Evolutionary conservation across 1,140 invertebrate genomes (phyloP), one percentile per base, ranked within the genome.

Genomic region (Brachionus koreanus): DNA sequence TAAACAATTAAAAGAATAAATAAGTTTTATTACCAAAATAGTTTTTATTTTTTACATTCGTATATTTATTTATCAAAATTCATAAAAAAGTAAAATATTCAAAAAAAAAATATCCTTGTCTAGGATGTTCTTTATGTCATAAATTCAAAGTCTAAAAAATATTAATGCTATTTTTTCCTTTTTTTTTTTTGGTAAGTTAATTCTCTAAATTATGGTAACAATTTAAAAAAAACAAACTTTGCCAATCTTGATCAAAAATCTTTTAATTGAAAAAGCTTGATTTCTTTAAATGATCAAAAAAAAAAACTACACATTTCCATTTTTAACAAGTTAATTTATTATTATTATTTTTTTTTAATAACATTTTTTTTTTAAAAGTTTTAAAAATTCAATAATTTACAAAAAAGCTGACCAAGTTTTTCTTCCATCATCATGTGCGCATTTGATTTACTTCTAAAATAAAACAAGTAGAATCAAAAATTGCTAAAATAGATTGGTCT

Each of bases 11-110:
- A 57, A 39, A 37, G 16, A 69, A 69, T 37, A 37, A 19, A 69
- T 37, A 69, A 7, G 33, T 69, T 69, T 69, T 39, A 69, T 39
- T 65, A 65, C 29, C 63, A 65, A 65, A 65, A 65, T 65, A n/a
- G 16, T 65, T 12, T 65, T 65, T 57, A 29, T 65, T 65, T n/a
- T 65, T 65, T 65, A 65, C 63, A 65, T 37, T 65, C 63, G 63
- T 33, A 65, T 65, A 29, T 65, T 65, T 65, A 33, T 65, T 65
- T 13, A 65, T n/a, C 25, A 65, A 65, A 65, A 65, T 65, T 33
- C 6, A 23, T 33, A 65, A 65, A 65, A 33, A 65, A 33, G 7
- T 4, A n/a, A 65, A 65, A 65, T 29, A 37, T 13, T 13, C 3
- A 33, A 65, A 65, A 46, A 65, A 46, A 46, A 65, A 65, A 10